Evolutionary conservation across 2,113 vertebrate genomes (phyloP), one percentile per base, ranked within the genome.

Genomic region (Aptenodytes patagonicus): DNA sequence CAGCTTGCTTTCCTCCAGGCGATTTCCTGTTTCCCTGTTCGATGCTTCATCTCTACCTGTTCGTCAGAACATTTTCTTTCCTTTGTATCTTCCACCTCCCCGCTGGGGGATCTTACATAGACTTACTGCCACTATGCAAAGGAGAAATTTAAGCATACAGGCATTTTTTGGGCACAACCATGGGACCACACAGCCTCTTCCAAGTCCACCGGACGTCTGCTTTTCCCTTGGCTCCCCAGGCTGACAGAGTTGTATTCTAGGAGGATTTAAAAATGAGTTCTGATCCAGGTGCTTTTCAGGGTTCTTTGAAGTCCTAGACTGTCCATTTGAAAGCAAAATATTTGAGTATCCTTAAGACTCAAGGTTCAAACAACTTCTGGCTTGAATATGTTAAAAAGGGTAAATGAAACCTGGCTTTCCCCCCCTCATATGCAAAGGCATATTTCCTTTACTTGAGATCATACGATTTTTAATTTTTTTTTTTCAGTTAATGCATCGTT

Each of bases 201-300:
- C 51, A 47, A 57, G 13, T 62, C 82, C 40, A 32, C 17, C 0
- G 0, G 5, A 13, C 4, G 2, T n/a, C 25, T 62, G 28, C 19
- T 64, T 71, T 77, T 80, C 32, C n/a, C 44, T 60, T 0, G 0
- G 51, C 42, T 90, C 20, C 40, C 14, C n/a, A 44, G 32, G 51
- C 34, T 44, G 38, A 52, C 32, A 31, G 51, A 65, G 54, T 13
- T 3, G 0, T 49, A 4, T 69, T 94, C 72, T 73, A 77, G 57
- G 21, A 82, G 76, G 46, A 44, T 83, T 91, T 17, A 62, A 51
- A 83, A 46, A 46, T 26, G 62, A 65, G 31, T 79, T 76, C 78
- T 71, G 72, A 36, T 73, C 44, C 57, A 78, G 46, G 8, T 86
- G 49, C 38, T 60, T 79, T 70, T 87, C 61, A 60, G 40, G 7